phyloP scores from a whole-genome alignment of 2,797 vertebrate genomes.

The Uromys caudimaculatus region DNA sequence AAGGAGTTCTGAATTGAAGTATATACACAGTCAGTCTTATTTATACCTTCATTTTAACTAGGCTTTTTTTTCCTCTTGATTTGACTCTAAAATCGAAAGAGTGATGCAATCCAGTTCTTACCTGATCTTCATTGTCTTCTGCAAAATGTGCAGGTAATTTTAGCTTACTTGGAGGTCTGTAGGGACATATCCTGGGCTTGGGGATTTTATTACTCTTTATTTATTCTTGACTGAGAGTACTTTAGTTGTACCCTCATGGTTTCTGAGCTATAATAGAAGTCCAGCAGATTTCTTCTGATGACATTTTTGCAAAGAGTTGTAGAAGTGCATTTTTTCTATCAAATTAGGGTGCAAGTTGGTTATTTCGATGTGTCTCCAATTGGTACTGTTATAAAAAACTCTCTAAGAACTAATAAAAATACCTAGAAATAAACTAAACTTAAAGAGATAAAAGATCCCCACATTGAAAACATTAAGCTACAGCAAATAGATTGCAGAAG shows the following conservation, averaged over 20 bases:
- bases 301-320: not conserved
- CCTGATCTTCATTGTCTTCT: not conserved
- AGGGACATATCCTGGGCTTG: not conserved
- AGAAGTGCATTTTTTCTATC: not conserved
- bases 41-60: not conserved
- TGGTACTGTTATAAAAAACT: not conserved
- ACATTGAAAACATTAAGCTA: not conserved
- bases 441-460: not conserved
- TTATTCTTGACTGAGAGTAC: not conserved
- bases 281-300: not conserved
- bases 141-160: not conserved
- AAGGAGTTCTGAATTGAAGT: constrained; percentile 15
- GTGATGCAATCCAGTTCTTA: not conserved
- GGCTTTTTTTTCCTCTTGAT: not conserved
- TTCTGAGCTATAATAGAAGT: not conserved
- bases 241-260: not conserved
- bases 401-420: not conserved
- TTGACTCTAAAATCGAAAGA: too few species aligned
- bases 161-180: not conserved
- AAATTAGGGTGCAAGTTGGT: not conserved
- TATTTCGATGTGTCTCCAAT: not conserved
- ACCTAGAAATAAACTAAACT: not conserved
- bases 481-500: too few species aligned
- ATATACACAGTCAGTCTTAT: not conserved
- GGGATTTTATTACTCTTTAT: not conserved